Base-by-base conservation (phyloP, 2,888 invertebrate species). In the Cataglyphis cursor region DNA sequence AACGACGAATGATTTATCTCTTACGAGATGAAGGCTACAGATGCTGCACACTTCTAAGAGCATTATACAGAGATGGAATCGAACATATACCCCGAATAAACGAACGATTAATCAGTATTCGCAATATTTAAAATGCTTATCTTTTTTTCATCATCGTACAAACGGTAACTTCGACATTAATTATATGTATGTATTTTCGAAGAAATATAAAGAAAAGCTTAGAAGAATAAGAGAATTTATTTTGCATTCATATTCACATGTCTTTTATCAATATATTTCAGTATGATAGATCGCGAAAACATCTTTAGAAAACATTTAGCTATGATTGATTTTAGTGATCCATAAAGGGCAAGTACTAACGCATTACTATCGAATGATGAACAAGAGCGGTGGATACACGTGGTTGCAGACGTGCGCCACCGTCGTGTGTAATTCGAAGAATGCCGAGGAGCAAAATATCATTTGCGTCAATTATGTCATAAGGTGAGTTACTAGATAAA, bases 391-490 rank as follows among this genome's bases (percentile, higher is more conserved):
- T 8, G 99, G 99, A 51, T 99, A 97, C 95, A 98, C 99, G 76
- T 99, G 99, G 99, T 95, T 99, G 93, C 99, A 99, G 95, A 99
- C 98, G 0, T 99, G 99, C 95, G 99, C 99, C 84, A 99, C 99
- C 0, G 98, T 99, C 62, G 98, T 99, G 82, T 99, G 98, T 95
- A 99, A 97, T 94, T 97, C 98, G 75, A 99, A 99, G 95, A 99
- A 99, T 93, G 98, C 98, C 8, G 99, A 99, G 87, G 99, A 99
- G 94, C 99, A 99, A 95, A 99, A 98, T 94, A 98, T 99, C 92
- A 99, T 99, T 89, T 99, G 99, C 94, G 99, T 99, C 93, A 99
- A 99, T 95, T 99, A 99, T 95, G 98, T 99, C 87, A 97, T 99
- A 93, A 99, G 98, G 99, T 99, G 95, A 95, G 83, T 68, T 44